phyloP scores from a whole-genome alignment of 2,888 invertebrate genomes.

The Cybosia mesomella region DNA sequence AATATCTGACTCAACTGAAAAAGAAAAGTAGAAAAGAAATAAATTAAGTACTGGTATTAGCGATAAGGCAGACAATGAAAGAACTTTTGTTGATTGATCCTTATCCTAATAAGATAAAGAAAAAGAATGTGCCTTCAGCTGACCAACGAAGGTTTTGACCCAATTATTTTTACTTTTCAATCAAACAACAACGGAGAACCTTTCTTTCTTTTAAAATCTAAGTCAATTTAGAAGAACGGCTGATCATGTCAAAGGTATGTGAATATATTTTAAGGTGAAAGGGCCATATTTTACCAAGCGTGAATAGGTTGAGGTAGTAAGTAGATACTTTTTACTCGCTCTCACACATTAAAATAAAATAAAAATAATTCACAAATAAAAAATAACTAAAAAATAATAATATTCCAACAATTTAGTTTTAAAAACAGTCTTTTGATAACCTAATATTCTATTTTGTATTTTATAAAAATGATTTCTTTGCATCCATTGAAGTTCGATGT shows the following conservation, averaged over 20 bases:
- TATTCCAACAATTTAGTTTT: no score
- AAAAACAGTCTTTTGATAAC: no score
- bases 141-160: constrained; percentile 2
- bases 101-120: not conserved
- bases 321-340: not conserved
- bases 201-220: not conserved
- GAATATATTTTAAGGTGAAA: not conserved
- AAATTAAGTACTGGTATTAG: constrained; percentile 4
- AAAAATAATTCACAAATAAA: no score
- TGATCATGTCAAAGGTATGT: not conserved
- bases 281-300: not conserved
- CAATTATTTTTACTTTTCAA: constrained; percentile 22
- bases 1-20: not conserved
- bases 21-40: not conserved
- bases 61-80: constrained; percentile 2
- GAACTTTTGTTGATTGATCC: constrained; percentile 4
- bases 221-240: not conserved
- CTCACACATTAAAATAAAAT: not conserved
- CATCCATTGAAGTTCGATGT: no score
- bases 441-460: no score
- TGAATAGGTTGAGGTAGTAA: not conserved
- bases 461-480: no score
- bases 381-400: no score
- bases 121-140: constrained; percentile 3
- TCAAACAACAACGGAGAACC: constrained; percentile 22